These are phyloP conservation scores for Intellagama lesueurii DNA, from an alignment of 2,797 vertebrate species.

Conservation along the genomic window DNA sequence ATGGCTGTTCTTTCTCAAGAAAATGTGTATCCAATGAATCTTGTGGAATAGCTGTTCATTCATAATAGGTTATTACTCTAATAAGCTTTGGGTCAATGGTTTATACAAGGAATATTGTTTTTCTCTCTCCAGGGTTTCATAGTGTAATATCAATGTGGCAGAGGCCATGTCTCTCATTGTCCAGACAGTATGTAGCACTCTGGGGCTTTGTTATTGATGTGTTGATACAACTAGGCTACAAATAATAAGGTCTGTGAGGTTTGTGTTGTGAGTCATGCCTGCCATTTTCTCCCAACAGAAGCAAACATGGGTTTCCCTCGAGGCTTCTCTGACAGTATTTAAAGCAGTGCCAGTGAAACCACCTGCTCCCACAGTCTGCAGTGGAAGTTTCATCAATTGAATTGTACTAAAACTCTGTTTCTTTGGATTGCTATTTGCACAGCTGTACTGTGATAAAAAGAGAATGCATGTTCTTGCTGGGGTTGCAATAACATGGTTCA, in stretches of 20 bases:
- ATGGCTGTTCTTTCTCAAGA: not conserved
- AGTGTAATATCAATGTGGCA: constrained; percentile 2
- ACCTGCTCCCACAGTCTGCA: not conserved
- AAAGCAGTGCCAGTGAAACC: constrained; percentile 19
- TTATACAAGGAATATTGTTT: not conserved
- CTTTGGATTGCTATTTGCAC: constrained; percentile 32
- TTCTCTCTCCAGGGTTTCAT: not conserved
- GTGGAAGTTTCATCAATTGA: not conserved
- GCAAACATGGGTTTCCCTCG: not conserved
- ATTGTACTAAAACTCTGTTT: constrained; percentile 26
- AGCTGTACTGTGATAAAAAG: constrained; percentile 25
- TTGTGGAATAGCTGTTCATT: constrained; percentile 13
- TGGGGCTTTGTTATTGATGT: constrained; percentile 7
- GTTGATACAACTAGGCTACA: not conserved
- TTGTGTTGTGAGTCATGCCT: constrained; percentile 13
- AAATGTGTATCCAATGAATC: not conserved
- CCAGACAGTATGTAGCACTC: constrained; percentile 13
- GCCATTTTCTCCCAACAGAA: constrained; percentile 23
- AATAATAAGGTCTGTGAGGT: constrained; percentile 24
- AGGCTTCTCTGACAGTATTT: constrained; percentile 12
- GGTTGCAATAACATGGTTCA: constrained; percentile 52
- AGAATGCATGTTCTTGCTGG: not conserved
- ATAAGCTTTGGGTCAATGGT: constrained; percentile 8
- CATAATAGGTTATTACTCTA: constrained; percentile 2
- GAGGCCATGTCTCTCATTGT: constrained; percentile 20